Conservation (phyloP, 2,797 vertebrate genomes). For the Neostethus bicornis region DNA sequence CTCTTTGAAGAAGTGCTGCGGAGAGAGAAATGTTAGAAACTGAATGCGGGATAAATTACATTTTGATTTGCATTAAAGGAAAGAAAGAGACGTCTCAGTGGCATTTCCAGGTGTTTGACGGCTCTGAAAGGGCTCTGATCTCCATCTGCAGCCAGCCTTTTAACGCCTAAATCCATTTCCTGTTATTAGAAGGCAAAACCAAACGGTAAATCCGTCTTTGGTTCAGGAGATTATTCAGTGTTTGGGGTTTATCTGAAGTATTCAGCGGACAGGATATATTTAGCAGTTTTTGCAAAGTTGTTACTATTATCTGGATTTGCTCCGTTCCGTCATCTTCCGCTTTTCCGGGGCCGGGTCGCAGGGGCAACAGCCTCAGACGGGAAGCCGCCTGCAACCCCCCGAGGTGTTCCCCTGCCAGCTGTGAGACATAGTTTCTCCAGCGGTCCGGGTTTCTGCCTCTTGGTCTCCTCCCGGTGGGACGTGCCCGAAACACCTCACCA, state of each 20-base stretch:
- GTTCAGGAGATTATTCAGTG: constrained; percentile 47
- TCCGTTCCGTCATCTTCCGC: no score
- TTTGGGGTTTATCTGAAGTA: constrained; percentile 39
- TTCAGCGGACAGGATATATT: constrained; percentile 29
- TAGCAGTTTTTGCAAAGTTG: constrained; percentile 44
- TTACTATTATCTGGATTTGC: no score
- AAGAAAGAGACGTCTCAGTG: constrained; percentile 17
- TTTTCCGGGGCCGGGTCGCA: no score
- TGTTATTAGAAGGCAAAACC: constrained; percentile 49
- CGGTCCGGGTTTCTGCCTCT: no score
- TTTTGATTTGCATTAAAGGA: constrained; percentile 40
- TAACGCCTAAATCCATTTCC: constrained; percentile 56
- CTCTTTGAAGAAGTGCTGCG: constrained; percentile 51
- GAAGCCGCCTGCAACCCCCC: no score
- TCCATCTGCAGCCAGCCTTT: constrained; percentile 51
- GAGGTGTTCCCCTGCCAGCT: no score
- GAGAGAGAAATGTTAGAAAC: constrained; percentile 46
- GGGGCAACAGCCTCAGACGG: no score
- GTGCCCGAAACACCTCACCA: no score
- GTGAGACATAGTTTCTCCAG: no score
- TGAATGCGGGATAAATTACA: constrained; percentile 52
- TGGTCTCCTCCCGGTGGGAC: no score
- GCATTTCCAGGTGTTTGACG: constrained; percentile 48
- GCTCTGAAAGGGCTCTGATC: constrained; percentile 52
- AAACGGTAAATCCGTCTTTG: constrained; percentile 54